Conservation (phyloP, 2,113 vertebrate species). For the Zosterops borbonicus region DNA sequence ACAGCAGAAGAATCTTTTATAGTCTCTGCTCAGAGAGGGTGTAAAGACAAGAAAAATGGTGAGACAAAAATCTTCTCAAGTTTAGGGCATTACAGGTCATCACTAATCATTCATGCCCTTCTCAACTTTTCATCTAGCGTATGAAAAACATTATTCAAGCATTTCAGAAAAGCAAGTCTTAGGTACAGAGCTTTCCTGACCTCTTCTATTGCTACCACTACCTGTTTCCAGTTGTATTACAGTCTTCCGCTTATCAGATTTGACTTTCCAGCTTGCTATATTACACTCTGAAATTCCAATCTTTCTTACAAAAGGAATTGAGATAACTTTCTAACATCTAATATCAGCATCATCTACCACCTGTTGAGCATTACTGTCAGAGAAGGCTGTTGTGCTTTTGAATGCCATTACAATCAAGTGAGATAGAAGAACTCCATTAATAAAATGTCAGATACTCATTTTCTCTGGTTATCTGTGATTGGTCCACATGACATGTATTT, state of each 20-base stretch:
- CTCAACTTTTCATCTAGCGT: background rate
- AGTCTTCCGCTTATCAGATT: background rate
- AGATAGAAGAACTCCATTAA: background rate
- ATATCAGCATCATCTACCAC: background rate
- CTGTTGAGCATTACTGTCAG: background rate
- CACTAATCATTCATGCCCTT: background rate
- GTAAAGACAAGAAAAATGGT: background rate
- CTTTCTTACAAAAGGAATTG: background rate
- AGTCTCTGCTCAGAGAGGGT: background rate
- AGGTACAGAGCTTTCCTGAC: background rate
- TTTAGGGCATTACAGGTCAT: background rate
- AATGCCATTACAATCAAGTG: background rate
- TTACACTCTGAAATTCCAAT: background rate
- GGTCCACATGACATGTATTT: background rate
- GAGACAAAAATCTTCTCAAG: background rate
- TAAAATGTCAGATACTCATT: background rate
- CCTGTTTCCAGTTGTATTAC: background rate
- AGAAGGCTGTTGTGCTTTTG: background rate
- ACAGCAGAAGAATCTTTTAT: background rate
- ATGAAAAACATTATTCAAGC: background rate
- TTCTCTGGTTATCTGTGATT: background rate
- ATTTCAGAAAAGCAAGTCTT: background rate
- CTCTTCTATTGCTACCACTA: background rate
- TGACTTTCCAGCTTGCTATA: background rate
- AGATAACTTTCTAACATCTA: background rate